Evolutionary conservation across 2,113 vertebrate species (phyloP), one percentile per base, ranked within the genome.

Genomic region (Nothocercus nigrocapillus): DNA sequence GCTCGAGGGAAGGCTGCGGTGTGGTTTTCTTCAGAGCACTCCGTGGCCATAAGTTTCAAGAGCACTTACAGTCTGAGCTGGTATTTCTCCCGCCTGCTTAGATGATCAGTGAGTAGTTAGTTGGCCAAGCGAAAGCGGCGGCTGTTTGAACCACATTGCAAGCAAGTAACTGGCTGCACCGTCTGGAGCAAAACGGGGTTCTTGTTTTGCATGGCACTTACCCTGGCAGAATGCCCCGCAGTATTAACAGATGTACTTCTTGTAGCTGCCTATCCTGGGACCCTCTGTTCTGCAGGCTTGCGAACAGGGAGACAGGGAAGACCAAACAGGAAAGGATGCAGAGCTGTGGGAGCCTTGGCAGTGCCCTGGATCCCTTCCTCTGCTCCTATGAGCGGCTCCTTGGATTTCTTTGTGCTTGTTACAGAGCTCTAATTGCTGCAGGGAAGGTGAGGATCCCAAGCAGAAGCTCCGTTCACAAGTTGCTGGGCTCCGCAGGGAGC

Each of bases 371-470:
- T 54, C 77, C 40, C 7, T 36, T 87, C 17, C 51, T 72, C 62
- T 73, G 28, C 44, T 85, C 40, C 17, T 0, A 0, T 25, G 22
- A 28, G 30, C 1, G 1, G 25, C 47, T 51, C 47, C 38, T 81
- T 53, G 67, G 54, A 59, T 73, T 92, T 82, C 32, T 54, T 76
- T 63, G 38, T 86, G n/a, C 34, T 11, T 27, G 28, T 61, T 38
- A 18, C 25, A 61, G 51, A 86, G 56, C 34, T 34, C 0, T 3
- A 24, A 24, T 36, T 44, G 58, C 17, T 36, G 7, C 2, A 13
- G 15, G 67, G 84, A 36, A 49, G 84, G 42, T 40, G 42, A 30
- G 30, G 68, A 12, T 45, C 9, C 44, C 68, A 45, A 49, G 30
- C n/a, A 69, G 47, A 38, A 59, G 54, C 19, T 93, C 44, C 54